Evolutionary conservation across 1,140 invertebrate genomes (phyloP).

Genomic region (Dreissena polymorpha): DNA sequence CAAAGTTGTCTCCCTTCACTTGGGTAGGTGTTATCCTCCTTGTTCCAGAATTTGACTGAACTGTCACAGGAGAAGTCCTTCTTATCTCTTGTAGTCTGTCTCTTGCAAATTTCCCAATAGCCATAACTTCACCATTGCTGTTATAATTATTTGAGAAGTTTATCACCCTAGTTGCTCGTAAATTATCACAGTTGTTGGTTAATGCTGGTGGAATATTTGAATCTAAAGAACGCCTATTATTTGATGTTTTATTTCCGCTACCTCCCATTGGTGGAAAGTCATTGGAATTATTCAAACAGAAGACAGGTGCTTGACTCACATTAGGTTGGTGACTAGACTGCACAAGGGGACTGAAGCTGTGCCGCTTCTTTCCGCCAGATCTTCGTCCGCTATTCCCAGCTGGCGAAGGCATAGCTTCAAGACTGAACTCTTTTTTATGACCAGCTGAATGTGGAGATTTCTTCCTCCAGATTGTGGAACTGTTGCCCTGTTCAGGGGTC

Average conservation of each 20-base stretch:
- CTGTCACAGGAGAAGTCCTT: slow-evolving; percentile 29
- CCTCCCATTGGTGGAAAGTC: slow-evolving; percentile 48
- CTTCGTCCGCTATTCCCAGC: slow-evolving; percentile 14
- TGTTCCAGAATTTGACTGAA: slow-evolving; percentile 21
- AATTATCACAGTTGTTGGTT: slow-evolving; percentile 32
- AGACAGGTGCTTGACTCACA: slow-evolving; percentile 13
- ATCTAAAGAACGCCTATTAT: slow-evolving; percentile 35
- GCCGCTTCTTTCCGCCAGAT: slow-evolving; percentile 44
- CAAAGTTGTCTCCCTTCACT: slow-evolving; percentile 42
- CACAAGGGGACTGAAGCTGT: slow-evolving; percentile 46
- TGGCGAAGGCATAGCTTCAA: slow-evolving; percentile 20
- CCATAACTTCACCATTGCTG: background rate
- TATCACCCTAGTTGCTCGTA: slow-evolving; percentile 36
- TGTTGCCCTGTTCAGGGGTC: slow-evolving; percentile 37
- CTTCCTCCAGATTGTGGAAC: slow-evolving; percentile 33
- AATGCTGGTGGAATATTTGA: slow-evolving; percentile 24
- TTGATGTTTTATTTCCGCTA: slow-evolving; percentile 5
- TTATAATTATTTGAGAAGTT: slow-evolving; percentile 42
- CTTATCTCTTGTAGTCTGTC: slow-evolving; percentile 41
- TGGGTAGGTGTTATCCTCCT: slow-evolving; percentile 55
- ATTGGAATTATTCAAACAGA: slow-evolving; percentile 40
- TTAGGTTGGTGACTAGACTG: slow-evolving; percentile 27
- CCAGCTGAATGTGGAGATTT: slow-evolving; percentile 50
- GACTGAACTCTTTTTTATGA: slow-evolving; percentile 8
- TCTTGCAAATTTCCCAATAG: slow-evolving; percentile 15